These are phyloP conservation scores for Amblyopsis hoosieri DNA, from an alignment of 2,797 vertebrate genomes.

Conservation along the genomic window DNA sequence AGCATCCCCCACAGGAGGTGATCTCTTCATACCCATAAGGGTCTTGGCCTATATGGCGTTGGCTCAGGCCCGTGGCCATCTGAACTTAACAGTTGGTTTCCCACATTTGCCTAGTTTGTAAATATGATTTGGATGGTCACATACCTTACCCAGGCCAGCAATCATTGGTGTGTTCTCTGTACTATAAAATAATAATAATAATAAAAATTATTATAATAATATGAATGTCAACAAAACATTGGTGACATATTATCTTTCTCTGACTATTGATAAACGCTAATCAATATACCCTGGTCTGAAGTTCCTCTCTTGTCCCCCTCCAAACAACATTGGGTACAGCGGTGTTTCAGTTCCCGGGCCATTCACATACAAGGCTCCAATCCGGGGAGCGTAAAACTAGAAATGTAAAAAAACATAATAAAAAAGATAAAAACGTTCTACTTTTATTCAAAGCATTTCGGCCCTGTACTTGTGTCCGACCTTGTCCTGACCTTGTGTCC, in stretches of 20 bases:
- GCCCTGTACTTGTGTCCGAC: background rate
- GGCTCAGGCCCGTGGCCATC: too few species aligned
- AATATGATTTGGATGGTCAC: background rate
- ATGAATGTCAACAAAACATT: too few species aligned
- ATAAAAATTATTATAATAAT: background rate
- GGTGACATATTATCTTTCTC: background rate
- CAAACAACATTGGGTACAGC: constrained; percentile 87
- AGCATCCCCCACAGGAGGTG: too few species aligned
- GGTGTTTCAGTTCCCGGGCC: constrained; percentile 79
- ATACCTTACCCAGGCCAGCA: constrained; percentile 93
- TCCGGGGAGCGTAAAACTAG: constrained; percentile 92
- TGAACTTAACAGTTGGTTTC: too few species aligned
- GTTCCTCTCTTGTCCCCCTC: constrained; percentile 92
- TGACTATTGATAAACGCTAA: background rate
- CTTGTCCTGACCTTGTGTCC: constrained; percentile 88
- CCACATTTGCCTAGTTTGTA: too few species aligned
- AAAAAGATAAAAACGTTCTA: too few species aligned
- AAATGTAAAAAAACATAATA: constrained; percentile 13
- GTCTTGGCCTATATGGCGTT: too few species aligned
- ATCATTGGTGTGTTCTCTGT: constrained; percentile 99
- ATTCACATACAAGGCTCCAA: constrained; percentile 85
- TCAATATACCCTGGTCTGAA: constrained; percentile 93
- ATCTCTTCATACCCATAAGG: too few species aligned
- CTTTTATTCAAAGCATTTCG: background rate
- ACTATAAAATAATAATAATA: constrained; percentile 71